Evolutionary conservation across 2,888 invertebrate species (phyloP).

Genomic region (Lissonota sp.): DNA sequence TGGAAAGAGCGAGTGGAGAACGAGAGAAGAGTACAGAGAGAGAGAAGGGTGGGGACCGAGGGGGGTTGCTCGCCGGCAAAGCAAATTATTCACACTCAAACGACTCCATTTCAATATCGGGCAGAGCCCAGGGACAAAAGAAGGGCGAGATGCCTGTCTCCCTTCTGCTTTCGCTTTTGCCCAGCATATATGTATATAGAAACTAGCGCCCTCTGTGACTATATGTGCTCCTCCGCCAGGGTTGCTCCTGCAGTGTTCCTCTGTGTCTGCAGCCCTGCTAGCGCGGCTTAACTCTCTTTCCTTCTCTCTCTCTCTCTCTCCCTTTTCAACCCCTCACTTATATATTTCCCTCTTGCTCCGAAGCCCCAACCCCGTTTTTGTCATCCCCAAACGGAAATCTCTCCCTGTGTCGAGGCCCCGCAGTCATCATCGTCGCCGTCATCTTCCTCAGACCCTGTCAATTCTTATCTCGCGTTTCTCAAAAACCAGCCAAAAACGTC

Average conservation of each 20-base stretch:
- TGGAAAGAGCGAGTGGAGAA: conserved; percentile 51
- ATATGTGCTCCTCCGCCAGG: conserved; percentile 36
- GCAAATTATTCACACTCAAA: conserved; percentile 90
- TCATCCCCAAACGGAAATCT: conserved; percentile 51
- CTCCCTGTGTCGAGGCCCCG: conserved; percentile 23
- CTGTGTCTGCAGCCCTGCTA: conserved; percentile 78
- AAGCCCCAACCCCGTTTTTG: conserved; percentile 35
- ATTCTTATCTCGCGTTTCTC: conserved; percentile 53
- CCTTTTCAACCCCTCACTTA: conserved; percentile 57
- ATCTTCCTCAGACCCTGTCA: conserved; percentile 46
- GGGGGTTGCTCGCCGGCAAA: conserved; percentile 84
- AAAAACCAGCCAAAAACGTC: too few species aligned
- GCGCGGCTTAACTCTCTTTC: conserved; percentile 62
- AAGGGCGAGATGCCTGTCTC: conserved; percentile 85
- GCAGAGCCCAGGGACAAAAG: conserved; percentile 85
- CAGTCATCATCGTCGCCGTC: conserved; percentile 55
- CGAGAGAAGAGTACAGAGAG: conserved; percentile 55
- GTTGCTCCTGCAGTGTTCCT: conserved; percentile 57
- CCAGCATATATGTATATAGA: conserved; percentile 40
- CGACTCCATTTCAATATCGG: conserved; percentile 89
- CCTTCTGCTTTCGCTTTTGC: conserved; percentile 81
- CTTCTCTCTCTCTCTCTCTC: conserved; percentile 62
- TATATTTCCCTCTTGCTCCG: conserved; percentile 35
- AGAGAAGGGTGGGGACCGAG: conserved; percentile 66
- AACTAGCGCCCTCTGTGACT: conserved; percentile 6